Conservation (phyloP, 1,140 invertebrate species). For the Notospermus geniculatus region DNA sequence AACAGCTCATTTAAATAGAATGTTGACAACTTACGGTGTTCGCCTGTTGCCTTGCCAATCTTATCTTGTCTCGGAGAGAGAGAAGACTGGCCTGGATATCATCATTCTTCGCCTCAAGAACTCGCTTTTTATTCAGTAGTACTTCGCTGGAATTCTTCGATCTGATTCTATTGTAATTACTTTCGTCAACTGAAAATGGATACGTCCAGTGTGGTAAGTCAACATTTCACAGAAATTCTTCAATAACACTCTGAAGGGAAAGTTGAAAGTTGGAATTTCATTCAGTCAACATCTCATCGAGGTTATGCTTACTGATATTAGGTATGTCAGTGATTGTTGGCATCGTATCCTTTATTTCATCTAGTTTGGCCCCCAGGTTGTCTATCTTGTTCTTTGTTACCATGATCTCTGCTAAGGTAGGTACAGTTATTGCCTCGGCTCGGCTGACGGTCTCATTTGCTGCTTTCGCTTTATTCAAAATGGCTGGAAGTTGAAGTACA, state of each 20-base stretch:
- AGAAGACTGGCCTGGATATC: conserved; percentile 60
- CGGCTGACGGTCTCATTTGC: conserved; percentile 17
- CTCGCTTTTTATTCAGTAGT: background rate
- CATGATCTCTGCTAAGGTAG: conserved; percentile 23
- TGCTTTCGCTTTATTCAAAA: conserved; percentile 15
- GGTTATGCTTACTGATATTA: background rate
- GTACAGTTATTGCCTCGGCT: conserved; percentile 16
- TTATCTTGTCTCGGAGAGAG: conserved; percentile 70
- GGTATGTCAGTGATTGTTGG: conserved; percentile 32
- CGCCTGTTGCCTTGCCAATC: conserved; percentile 75
- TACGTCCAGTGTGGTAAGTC: background rate
- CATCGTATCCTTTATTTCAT: conserved; percentile 38
- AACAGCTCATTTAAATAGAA: background rate
- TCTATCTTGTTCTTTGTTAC: conserved; percentile 29
- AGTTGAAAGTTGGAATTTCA: background rate
- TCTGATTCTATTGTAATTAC: background rate
- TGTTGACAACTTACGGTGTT: conserved; percentile 65
- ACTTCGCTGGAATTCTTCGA: background rate
- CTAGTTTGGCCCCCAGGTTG: conserved; percentile 32
- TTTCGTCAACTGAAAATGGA: conserved; percentile 17
- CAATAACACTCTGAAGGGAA: no score
- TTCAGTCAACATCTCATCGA: background rate
- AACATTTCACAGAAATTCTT: background rate
- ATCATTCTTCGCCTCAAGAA: conserved; percentile 23
- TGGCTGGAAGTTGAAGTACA: conserved; percentile 18